phyloP scores from a whole-genome alignment of 2,113 vertebrate genomes.

The Saguinus midas region DNA sequence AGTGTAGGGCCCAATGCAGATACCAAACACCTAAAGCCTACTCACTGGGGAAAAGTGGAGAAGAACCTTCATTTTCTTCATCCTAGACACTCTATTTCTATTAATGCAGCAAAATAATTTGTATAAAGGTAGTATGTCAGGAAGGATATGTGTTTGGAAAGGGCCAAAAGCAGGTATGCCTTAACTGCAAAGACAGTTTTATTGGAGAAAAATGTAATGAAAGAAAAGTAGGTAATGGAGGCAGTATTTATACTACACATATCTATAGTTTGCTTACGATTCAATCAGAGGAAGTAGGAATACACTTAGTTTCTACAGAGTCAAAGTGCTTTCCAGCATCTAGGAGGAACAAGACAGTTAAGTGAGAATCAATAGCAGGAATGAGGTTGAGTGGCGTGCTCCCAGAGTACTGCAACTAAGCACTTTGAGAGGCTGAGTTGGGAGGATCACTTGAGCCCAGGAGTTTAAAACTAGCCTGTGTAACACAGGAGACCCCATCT shows the following conservation, averaged over 20 bases:
- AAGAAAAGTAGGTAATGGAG: not conserved
- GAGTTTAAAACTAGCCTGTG: too few relatives aligned
- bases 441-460: too few relatives aligned
- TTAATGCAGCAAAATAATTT: not conserved
- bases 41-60: not conserved
- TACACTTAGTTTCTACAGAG: too few relatives aligned
- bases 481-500: too few relatives aligned
- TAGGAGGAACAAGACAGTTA: too few relatives aligned
- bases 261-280: too few relatives aligned
- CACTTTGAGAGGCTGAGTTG: too few relatives aligned
- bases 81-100: not conserved
- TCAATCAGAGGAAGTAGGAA: too few relatives aligned
- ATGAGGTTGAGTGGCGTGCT: not conserved
- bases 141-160: not conserved
- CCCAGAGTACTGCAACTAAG: too few relatives aligned
- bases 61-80: not conserved
- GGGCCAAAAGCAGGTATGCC: not conserved
- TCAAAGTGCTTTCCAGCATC: too few relatives aligned
- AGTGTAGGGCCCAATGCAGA: not conserved
- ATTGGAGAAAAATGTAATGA: not conserved
- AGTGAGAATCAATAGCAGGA: not conserved
- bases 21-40: not conserved
- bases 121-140: not conserved
- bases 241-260: too few relatives aligned
- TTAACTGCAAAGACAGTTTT: not conserved